Percentiles rank a stretch among this genome's conserved stretches.
phyloP scores from a whole-genome alignment of 1,140 invertebrate genomes.

The Anagrus nilaparvatae region DNA sequence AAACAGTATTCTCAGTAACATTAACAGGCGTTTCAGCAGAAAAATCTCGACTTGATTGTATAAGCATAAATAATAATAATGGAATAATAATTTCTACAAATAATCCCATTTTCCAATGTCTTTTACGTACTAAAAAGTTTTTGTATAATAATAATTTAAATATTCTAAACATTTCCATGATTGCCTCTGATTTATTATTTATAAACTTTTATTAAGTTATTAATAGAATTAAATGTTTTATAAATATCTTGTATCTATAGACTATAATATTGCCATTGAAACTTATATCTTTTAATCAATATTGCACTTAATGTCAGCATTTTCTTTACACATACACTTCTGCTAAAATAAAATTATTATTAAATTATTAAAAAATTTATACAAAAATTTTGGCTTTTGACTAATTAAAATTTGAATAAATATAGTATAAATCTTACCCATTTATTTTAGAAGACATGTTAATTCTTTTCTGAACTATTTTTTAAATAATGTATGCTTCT shows the following conservation, averaged over 20 bases:
- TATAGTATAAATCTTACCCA: no score
- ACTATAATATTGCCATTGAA: conserved; percentile 4
- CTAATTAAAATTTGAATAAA: no score
- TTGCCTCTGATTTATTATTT: conserved; percentile 6
- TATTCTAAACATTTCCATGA: conserved; percentile 23
- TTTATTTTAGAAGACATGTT: no score
- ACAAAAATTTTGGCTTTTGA: no score
- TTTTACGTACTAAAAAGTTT: conserved; percentile 30
- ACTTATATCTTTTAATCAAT: conserved; percentile 2
- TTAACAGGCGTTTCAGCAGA: conserved; percentile 18
- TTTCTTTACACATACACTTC: neutral
- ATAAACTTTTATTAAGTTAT: conserved; percentile 1
- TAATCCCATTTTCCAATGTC: conserved; percentile 30
- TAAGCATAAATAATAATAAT: conserved; percentile 28
- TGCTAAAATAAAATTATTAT: neutral
- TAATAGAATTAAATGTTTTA: neutral
- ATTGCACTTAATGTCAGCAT: neutral
- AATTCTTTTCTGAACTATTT: no score
- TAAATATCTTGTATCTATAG: conserved; percentile 2
- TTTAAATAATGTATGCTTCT: no score
- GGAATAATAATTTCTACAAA: conserved; percentile 33
- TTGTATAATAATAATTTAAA: conserved; percentile 33
- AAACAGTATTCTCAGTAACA: conserved; percentile 24
- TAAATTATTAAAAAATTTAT: no score
- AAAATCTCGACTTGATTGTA: conserved; percentile 28